These are phyloP conservation scores for Cheilosia scutellata DNA, from an alignment of 2,888 invertebrate species.

Conservation along the genomic window DNA sequence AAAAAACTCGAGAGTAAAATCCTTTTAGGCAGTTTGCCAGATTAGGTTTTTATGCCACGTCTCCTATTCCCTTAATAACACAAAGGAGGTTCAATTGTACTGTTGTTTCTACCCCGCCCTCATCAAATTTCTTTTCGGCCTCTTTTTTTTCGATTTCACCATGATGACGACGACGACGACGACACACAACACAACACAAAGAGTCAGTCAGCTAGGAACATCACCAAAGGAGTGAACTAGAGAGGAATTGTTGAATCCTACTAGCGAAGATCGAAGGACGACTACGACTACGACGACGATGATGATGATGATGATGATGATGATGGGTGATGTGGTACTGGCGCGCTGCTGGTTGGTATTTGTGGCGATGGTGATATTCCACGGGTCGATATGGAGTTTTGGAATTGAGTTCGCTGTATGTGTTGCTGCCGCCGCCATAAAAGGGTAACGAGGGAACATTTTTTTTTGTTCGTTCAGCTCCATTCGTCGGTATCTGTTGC, in stretches of 20 bases:
- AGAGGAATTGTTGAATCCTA: slow-evolving; percentile 69
- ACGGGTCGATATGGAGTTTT: slow-evolving; percentile 65
- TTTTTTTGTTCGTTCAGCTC: slow-evolving; percentile 12
- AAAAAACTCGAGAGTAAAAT: slow-evolving; percentile 59
- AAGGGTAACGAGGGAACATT: slow-evolving; percentile 65
- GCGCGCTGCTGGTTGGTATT: slow-evolving; percentile 33
- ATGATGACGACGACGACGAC: slow-evolving; percentile 42
- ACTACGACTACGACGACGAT: slow-evolving; percentile 44
- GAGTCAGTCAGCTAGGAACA: slow-evolving; percentile 20
- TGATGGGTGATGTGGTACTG: slow-evolving; percentile 50
- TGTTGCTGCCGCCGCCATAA: slow-evolving; percentile 62
- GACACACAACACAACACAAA: slow-evolving; percentile 36
- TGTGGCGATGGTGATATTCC: slow-evolving; percentile 37
- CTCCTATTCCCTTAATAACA: slow-evolving; percentile 75
- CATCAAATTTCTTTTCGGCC: slow-evolving; percentile 48
- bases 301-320: not conserved
- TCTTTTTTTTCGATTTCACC: slow-evolving; percentile 51
- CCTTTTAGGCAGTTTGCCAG: slow-evolving; percentile 76
- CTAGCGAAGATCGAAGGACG: slow-evolving; percentile 65
- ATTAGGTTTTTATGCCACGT: slow-evolving; percentile 75
- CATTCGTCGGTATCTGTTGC: slow-evolving; percentile 66
- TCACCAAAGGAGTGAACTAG: slow-evolving; percentile 21
- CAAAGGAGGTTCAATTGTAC: slow-evolving; percentile 75
- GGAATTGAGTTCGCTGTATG: slow-evolving; percentile 64
- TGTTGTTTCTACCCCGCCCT: slow-evolving; percentile 71